These are phyloP conservation scores for Helobdella robusta DNA, from an alignment of 2,888 invertebrate species.

Conservation along the genomic window DNA sequence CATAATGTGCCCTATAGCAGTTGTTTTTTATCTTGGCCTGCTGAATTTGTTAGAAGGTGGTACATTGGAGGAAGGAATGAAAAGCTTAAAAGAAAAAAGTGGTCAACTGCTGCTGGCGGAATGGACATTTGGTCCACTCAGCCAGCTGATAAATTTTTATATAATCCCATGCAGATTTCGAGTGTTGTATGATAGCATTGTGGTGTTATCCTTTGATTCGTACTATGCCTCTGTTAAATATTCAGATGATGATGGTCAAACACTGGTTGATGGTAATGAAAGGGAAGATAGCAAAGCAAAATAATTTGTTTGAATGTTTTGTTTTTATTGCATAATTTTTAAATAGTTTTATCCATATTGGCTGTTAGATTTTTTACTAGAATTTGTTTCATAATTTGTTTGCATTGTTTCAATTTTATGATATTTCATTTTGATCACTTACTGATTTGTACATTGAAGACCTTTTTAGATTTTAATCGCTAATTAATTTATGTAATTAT, in stretches of 20 bases:
- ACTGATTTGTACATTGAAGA: too few species aligned
- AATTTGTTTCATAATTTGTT: too few species aligned
- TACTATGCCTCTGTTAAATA: constrained; percentile 43
- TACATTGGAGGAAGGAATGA: constrained; percentile 44
- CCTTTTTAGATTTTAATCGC: too few species aligned
- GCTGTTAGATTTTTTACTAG: too few species aligned
- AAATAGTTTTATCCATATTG: too few species aligned
- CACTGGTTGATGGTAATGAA: background rate
- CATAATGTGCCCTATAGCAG: constrained; percentile 70
- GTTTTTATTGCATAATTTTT: too few species aligned
- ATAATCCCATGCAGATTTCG: constrained; percentile 70
- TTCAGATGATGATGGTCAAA: constrained; percentile 7
- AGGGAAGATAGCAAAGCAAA: too few species aligned
- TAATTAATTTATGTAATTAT: too few species aligned
- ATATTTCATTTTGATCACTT: too few species aligned
- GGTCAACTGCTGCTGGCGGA: constrained; percentile 67
- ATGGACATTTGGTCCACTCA: constrained; percentile 84
- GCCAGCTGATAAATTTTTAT: constrained; percentile 84
- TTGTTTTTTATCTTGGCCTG: constrained; percentile 67
- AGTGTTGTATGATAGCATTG: constrained; percentile 60
- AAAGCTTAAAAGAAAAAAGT: constrained; percentile 65
- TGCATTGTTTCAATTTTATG: too few species aligned
- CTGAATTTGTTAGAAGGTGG: constrained; percentile 64
- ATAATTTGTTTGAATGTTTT: too few species aligned
- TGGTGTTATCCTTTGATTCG: constrained; percentile 43